Base-by-base conservation (phyloP, 2,113 vertebrate genomes). In the Plectropomus leopardus region DNA sequence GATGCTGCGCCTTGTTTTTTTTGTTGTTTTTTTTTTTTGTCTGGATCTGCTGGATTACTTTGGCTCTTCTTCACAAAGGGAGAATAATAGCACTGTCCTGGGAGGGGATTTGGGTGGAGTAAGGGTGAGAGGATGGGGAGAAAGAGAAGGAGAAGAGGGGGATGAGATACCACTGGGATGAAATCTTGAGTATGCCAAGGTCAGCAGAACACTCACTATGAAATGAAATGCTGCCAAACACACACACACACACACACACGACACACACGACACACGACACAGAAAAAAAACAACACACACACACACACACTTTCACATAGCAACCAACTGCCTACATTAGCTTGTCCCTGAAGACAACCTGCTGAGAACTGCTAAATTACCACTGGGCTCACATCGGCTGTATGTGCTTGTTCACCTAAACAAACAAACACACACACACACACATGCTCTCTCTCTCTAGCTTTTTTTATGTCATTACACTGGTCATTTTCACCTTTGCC, bases 171-270 rank as follows among this genome's bases (percentile, higher is more conserved):
- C 72, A 7, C 47, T 63, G 79, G 76, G 79, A 88, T 81, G 82
- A 75, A 91, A 83, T 88, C 80, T 71, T 21, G 70, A 47, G 78
- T 77, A 53, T 86, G 85, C 87, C 86, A 88, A 93, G 90, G 92
- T 92, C 92, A 92, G 89, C 86, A 91, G 82, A 85, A 88, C 79
- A 67, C 87, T 84, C 70, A 34, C 72, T 72, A 78, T 83, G 84
- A 86, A 90, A 89, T 87, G 82, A 81, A 88, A 86, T 7, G 8
- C 77, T 55, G 40, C 82, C 85, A 78, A 72, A 76, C 76, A 59
- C 48, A 60, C 60, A 76, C 76, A 74, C 40, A 72, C 32, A 63
- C 21, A 54, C 36, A 57, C 51, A 79, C 63, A 64, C 13, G n/a
- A 74, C 40, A 72, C 32, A 63, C 21, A 54, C 36, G n/a, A n/a